phyloP scores from a whole-genome alignment of 2,888 invertebrate genomes.

The Sphecodes monilicornis region DNA sequence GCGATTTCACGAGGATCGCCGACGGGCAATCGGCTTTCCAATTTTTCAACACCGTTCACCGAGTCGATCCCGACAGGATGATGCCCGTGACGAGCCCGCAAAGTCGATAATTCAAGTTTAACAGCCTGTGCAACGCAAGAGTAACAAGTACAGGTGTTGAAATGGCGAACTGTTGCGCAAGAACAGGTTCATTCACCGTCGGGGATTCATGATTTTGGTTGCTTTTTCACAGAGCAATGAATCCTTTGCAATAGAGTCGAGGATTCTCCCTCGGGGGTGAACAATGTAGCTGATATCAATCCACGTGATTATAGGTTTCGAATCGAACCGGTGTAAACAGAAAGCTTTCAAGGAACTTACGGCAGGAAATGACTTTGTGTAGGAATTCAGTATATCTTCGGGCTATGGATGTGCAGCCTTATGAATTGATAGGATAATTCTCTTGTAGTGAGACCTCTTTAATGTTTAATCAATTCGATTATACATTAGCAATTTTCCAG shows the following conservation, averaged over 20 bases:
- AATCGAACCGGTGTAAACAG: neutral
- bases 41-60: neutral
- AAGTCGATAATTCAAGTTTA: constrained; percentile 7
- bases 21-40: neutral
- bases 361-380: neutral
- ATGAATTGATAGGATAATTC: neutral
- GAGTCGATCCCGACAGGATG: neutral
- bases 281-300: neutral
- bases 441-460: neutral
- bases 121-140: neutral
- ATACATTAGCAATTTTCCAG: neutral
- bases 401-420: neutral
- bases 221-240: neutral
- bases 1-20: neutral
- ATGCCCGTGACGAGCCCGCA: neutral
- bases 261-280: neutral
- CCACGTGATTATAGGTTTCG: neutral
- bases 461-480: neutral
- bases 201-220: neutral
- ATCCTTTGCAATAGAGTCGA: neutral
- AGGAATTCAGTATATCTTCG: neutral
- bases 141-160: neutral
- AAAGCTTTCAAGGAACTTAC: neutral
- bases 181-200: neutral
- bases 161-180: neutral